Evolutionary conservation across 2,797 vertebrate genomes (phyloP).

Genomic region (Oophaga sylvatica): DNA sequence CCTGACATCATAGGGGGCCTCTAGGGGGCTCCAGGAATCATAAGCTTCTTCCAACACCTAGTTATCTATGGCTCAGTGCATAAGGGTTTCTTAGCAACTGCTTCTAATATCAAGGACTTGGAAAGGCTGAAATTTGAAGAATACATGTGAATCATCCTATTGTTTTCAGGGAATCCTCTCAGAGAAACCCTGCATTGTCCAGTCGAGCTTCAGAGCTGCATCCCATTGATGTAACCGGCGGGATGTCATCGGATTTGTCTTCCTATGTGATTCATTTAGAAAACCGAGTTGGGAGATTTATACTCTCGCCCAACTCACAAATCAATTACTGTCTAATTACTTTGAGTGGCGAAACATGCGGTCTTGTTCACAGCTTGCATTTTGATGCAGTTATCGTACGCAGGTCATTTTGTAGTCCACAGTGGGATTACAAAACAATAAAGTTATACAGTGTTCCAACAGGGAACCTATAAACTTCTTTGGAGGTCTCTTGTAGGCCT

Average conservation of each 20-base stretch:
- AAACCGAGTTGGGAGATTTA: conserved; percentile 9
- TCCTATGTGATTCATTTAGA: conserved; percentile 5
- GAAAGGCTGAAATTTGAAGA: background rate
- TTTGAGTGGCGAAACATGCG: background rate
- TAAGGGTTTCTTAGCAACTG: conserved; percentile 26
- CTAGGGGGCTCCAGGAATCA: conserved; percentile 74
- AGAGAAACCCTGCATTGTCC: conserved; percentile 31
- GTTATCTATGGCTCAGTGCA: conserved; percentile 6
- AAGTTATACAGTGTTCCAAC: too few relatives aligned
- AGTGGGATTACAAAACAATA: too few relatives aligned
- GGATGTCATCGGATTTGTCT: conserved; percentile 26
- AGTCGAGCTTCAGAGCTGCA: background rate
- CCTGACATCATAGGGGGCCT: conserved; percentile 86
- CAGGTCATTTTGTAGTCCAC: background rate
- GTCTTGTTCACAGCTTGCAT: background rate
- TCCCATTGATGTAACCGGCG: conserved; percentile 32
- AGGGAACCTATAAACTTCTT: too few relatives aligned
- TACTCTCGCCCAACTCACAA: background rate
- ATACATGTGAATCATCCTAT: conserved; percentile 2
- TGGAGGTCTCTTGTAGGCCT: too few relatives aligned
- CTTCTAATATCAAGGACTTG: conserved; percentile 11
- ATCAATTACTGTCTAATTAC: conserved; percentile 21
- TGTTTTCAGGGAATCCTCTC: conserved; percentile 19
- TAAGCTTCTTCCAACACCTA: conserved; percentile 41
- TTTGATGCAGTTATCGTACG: background rate